Conservation (phyloP, 2,888 invertebrate species). For the Chrysolina oricalcia region DNA sequence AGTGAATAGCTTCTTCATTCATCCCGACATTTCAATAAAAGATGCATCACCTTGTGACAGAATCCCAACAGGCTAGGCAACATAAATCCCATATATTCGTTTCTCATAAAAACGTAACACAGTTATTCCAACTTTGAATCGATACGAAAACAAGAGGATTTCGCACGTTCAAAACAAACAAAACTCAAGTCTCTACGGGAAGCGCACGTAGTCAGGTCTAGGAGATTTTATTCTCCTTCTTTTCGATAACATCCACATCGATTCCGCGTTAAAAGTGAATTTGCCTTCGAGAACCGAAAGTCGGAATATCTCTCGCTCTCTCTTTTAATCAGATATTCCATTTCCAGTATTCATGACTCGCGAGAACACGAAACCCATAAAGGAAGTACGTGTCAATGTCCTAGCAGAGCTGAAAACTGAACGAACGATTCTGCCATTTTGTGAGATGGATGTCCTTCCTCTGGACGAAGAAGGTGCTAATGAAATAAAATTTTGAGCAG, state of each 20-base stretch:
- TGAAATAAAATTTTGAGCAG: too few relatives aligned
- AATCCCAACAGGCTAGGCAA: not conserved
- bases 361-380: slow-evolving; percentile 2
- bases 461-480: too few relatives aligned
- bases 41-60: not conserved
- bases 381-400: slow-evolving; percentile 2
- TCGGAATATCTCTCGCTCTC: slow-evolving; percentile 2
- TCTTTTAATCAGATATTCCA: slow-evolving; percentile 15
- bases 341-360: slow-evolving; percentile 1
- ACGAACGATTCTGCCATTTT: too few relatives aligned
- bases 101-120: not conserved
- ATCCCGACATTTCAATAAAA: not conserved
- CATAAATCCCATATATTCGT: not conserved
- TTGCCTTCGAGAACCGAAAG: not conserved
- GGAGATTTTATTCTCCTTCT: slow-evolving; percentile 1
- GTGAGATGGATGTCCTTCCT: too few relatives aligned
- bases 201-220: not conserved
- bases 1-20: not conserved
- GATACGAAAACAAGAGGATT: not conserved
- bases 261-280: slow-evolving; percentile 9
- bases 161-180: not conserved
- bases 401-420: not conserved
- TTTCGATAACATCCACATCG: slow-evolving; percentile 12
- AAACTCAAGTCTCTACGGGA: not conserved
- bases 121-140: not conserved